Base-by-base conservation (phyloP, 1,140 invertebrate species). In the Penaeus chinensis region DNA sequence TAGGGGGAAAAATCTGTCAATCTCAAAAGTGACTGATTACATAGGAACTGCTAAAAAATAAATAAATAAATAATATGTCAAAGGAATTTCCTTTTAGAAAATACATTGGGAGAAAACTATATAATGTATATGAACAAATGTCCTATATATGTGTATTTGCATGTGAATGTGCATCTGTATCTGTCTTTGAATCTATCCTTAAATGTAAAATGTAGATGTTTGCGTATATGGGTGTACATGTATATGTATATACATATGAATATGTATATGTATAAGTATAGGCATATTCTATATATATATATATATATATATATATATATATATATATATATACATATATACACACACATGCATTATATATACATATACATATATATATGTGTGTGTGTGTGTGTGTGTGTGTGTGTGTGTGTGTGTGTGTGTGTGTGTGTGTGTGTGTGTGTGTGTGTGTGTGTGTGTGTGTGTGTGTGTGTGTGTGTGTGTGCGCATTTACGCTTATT, bases 371-470 rank as follows among this genome's bases (percentile, higher is more conserved):
- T 19, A 79, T 79, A 16, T 37, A 76, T 84, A 74, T 76, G 60
- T 77, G 60, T 76, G 76, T 84, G 77, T 84, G 32, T 77, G 61
- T 84, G 76, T 76, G 54, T 76, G 61, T 84, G 76, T 76, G 22
- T 20, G n/a, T 66, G 3, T 66, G n/a, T 2, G 3, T 66, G n/a
- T 66, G 3, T n/a, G n/a, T 66, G n/a, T 69, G 16, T 69, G 27
- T 13, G 16, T 69, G 16, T 69, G 27, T 13, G 16, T 69, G 16
- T 69, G 27, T 13, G 16, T n/a, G 18, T 42, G 37, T 78, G n/a
- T 78, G 37, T 78, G 37, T 78, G 37, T 78, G 20, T 78, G 37
- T 78, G 47, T 42, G 37, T 78, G 37, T 78, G 47, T 78, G 37
- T 78, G 37, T 78, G 37, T 42, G 37, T 42, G 47, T 42, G 20